Evolutionary conservation across 1,140 invertebrate species (phyloP), one percentile per base, ranked within the genome.

Genomic region (Drosophila rufa): DNA sequence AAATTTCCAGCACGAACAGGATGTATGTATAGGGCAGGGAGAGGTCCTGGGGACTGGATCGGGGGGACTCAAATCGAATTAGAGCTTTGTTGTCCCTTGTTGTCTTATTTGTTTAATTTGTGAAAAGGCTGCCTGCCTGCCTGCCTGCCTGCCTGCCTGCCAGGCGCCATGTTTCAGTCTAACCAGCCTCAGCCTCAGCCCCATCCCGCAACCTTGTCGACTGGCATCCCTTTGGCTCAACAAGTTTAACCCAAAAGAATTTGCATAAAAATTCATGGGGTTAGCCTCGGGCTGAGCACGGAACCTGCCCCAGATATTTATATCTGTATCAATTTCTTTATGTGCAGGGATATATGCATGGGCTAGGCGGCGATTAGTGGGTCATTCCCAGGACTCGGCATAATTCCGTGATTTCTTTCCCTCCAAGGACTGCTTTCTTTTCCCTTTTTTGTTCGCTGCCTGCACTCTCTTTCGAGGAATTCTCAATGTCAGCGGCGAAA

Each of bases 91-190:
- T 48, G 64, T 82, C 67, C 61, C 47, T 60, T 83, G 80, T 87
- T 89, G 73, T 84, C 71, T 84, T 89, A 83, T 89, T 89, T 89
- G 83, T 89, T 89, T 87, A 87, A 87, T 89, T 87, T 87, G 80
- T 89, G 61, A 83, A 80, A 74, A 30, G 45, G 53, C 27, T 73
- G 67, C 6, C 53, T 27, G 53, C 14, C 53, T 27, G 53, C 14
- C 51, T 15, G 43, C 43, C 40, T 42, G 38, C n/a, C n/a, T n/a
- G n/a, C 40, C 38, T 42, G 40, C 40, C 40, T 30, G 6, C 22
- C 5, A 22, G 55, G 36, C 55, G 55, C 55, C 64, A 36, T 53
- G 46, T 62, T 17, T 17, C 7, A n/a, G 30, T n/a, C 19, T 27
- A 8, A 36, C 40, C 4, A 3, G n/a, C 22, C 12, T 15, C 11